These are phyloP conservation scores for Oreochromis spilurus DNA, from an alignment of 2,113 vertebrate genomes.

Conservation along the genomic window DNA sequence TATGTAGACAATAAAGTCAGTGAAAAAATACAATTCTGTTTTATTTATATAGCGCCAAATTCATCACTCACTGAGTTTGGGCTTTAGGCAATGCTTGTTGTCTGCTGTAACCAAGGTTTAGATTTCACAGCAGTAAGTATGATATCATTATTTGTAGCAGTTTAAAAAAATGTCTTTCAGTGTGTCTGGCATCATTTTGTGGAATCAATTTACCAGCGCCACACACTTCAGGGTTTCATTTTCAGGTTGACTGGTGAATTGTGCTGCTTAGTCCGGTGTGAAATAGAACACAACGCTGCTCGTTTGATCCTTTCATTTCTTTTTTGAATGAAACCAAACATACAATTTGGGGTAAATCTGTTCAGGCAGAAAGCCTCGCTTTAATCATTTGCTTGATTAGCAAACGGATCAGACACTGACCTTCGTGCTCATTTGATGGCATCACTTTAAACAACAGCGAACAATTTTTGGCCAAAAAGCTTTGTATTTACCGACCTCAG, in stretches of 20 bases:
- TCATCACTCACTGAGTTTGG: not conserved
- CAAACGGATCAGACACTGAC: not conserved
- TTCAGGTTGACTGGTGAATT: not conserved
- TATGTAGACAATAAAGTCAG: not conserved
- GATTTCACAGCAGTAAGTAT: not conserved
- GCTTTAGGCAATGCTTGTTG: not conserved
- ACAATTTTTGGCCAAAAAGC: not conserved
- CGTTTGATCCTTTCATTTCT: not conserved
- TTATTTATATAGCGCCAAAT: too few species aligned
- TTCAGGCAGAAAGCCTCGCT: not conserved
- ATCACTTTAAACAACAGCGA: not conserved
- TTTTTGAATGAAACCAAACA: not conserved
- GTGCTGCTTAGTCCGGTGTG: not conserved
- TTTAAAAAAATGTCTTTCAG: not conserved
- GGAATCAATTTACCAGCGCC: not conserved
- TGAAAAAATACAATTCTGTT: not conserved
- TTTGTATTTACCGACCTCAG: not conserved
- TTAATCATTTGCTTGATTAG: not conserved
- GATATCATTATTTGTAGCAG: not conserved
- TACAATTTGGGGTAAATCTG: not conserved
- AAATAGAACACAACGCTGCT: not conserved
- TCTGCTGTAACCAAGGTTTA: not conserved
- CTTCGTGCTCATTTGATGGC: not conserved
- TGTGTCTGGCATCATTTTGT: not conserved
- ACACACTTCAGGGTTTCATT: not conserved